Conservation (phyloP, 2,113 vertebrate species). For the Corythaeola cristata region DNA sequence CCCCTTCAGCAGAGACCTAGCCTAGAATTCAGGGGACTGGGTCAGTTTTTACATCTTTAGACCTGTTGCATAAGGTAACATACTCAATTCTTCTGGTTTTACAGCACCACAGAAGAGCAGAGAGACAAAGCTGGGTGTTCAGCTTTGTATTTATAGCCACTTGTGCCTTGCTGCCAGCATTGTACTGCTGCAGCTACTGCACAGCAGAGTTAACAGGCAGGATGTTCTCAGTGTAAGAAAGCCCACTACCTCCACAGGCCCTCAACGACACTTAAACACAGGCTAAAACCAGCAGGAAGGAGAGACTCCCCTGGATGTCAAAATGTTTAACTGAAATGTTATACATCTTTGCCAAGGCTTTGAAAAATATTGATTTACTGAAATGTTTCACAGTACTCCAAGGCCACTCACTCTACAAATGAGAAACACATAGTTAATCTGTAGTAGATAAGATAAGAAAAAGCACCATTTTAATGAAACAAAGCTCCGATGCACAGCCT, state of each 20-base stretch:
- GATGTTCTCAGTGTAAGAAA: neutral
- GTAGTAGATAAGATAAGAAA: neutral
- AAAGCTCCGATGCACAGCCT: neutral
- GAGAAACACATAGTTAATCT: neutral
- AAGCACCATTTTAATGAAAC: neutral
- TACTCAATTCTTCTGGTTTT: neutral
- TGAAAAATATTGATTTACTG: neutral
- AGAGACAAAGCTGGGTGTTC: too few species aligned
- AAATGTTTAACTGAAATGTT: rapidly evolving
- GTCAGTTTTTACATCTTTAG: rapidly evolving
- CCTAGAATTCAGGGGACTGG: neutral
- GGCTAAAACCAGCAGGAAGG: neutral
- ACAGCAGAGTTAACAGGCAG: neutral
- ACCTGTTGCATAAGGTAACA: neutral
- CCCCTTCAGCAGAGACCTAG: neutral
- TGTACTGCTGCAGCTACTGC: neutral
- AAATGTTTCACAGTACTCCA: neutral
- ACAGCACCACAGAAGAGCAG: neutral
- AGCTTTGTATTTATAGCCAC: rapidly evolving
- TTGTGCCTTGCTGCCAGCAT: neutral
- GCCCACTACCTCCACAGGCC: neutral
- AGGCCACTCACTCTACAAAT: neutral
- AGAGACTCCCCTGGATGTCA: neutral
- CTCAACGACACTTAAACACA: rapidly evolving
- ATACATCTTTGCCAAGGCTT: neutral